These are phyloP conservation scores for Triplophysa dalaica DNA, from an alignment of 2,113 vertebrate genomes.

Conservation along the genomic window DNA sequence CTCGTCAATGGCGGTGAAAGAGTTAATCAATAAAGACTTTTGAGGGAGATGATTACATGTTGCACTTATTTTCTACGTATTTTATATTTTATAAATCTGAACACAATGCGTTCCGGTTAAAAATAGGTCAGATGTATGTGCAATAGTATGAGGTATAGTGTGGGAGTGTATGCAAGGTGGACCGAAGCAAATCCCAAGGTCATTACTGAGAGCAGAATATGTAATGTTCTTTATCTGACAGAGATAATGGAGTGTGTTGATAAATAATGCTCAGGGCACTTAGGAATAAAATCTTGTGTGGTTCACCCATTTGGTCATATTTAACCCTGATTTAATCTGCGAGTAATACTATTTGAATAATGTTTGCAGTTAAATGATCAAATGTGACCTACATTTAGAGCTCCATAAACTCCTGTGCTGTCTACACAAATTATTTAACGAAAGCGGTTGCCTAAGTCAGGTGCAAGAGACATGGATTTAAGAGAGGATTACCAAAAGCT, in stretches of 20 bases:
- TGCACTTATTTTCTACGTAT: conserved; percentile 43
- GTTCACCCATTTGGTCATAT: not conserved
- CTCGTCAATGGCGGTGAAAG: no score
- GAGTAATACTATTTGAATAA: not conserved
- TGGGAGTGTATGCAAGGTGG: not conserved
- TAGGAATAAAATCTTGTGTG: not conserved
- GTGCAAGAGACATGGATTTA: conserved; percentile 29
- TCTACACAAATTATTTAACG: conserved; percentile 23
- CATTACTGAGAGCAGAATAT: not conserved
- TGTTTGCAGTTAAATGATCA: not conserved
- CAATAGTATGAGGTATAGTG: not conserved
- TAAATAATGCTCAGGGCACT: not conserved
- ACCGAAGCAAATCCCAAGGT: conserved; percentile 1
- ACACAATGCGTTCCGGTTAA: conserved; percentile 45
- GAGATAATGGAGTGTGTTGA: not conserved
- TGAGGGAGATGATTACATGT: conserved; percentile 35
- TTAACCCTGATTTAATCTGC: not conserved
- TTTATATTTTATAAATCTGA: conserved; percentile 32
- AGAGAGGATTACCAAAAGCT: conserved; percentile 44
- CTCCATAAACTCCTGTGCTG: conserved; percentile 3
- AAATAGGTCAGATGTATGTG: conserved; percentile 38
- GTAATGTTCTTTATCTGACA: not conserved
- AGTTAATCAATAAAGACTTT: conserved; percentile 47
- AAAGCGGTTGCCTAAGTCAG: not conserved
- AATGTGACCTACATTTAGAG: conserved; percentile 22